Conservation (phyloP, 2,113 vertebrate species). For the Notechis scutatus region DNA sequence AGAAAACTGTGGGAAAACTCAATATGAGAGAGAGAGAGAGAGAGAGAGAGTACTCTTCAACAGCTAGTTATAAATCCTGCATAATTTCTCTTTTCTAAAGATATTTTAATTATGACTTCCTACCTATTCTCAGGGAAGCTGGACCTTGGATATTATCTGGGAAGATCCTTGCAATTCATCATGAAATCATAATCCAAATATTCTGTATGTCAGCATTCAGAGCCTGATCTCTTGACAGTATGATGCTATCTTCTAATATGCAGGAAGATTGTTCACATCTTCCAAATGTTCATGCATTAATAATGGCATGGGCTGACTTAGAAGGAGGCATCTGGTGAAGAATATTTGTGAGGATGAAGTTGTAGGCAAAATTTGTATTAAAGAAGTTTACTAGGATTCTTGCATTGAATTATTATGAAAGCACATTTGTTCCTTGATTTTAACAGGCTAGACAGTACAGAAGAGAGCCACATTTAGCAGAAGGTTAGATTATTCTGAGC, state of each 20-base stretch:
- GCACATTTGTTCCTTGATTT: not conserved
- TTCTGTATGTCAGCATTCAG: conserved; percentile 55
- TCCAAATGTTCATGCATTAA: conserved; percentile 44
- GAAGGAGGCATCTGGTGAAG: conserved; percentile 1
- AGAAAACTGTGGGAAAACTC: conserved; percentile 48
- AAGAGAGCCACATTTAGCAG: not conserved
- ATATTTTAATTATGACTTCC: conserved; percentile 69
- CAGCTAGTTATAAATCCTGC: conserved; percentile 50
- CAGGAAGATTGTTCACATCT: conserved; percentile 28
- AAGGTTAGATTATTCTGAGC: conserved; percentile 40
- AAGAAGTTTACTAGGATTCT: conserved; percentile 12
- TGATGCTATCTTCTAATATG: conserved; percentile 22
- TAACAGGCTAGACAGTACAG: conserved; percentile 3
- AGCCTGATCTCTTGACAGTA: conserved; percentile 44
- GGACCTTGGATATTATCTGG: conserved; percentile 55
- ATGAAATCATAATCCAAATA: conserved; percentile 63
- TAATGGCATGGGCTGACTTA: conserved; percentile 23
- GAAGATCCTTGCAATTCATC: conserved; percentile 55
- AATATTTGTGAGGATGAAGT: not conserved
- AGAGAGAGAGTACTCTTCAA: conserved; percentile 51
- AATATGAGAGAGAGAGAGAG: conserved; percentile 61
- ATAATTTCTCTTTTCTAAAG: conserved; percentile 62
- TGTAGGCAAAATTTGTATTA: conserved; percentile 15
- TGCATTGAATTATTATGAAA: conserved; percentile 28
- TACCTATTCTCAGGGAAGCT: conserved; percentile 78